Conservation (phyloP, 2,113 vertebrate species). For the Chaenogobius annularis region DNA sequence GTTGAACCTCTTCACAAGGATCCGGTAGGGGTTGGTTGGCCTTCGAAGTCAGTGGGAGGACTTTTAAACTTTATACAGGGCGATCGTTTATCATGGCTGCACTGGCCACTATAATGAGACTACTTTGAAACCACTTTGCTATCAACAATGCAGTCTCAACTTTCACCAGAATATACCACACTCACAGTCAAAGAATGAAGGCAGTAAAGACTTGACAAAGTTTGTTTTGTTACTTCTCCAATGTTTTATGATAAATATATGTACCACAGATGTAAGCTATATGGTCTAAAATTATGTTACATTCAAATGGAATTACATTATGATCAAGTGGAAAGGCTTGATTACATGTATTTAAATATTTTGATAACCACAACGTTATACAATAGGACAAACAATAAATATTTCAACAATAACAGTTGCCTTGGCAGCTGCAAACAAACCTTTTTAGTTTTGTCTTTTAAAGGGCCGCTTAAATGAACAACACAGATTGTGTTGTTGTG, state of each 20-base stretch:
- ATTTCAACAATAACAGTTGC: conserved; percentile 50
- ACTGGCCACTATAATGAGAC: background rate
- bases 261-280: conserved; percentile 55
- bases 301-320: conserved; percentile 44
- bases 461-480: background rate
- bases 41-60: conserved; percentile 15
- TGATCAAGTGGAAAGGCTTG: conserved; percentile 30
- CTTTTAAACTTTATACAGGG: conserved; percentile 7
- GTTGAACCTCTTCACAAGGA: conserved; percentile 83
- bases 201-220: conserved; percentile 11
- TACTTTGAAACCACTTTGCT: conserved; percentile 27
- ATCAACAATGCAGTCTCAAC: conserved; percentile 21
- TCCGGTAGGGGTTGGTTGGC: conserved; percentile 69
- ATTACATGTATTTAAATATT: conserved; percentile 53
- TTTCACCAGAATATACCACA: conserved; percentile 30
- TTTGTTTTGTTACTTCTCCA: conserved; percentile 57
- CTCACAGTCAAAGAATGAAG: conserved; percentile 23
- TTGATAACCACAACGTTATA: conserved; percentile 64
- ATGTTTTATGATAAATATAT: conserved; percentile 60
- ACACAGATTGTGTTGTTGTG: background rate
- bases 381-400: conserved; percentile 55
- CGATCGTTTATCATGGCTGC: conserved; percentile 5
- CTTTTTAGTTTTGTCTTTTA: conserved; percentile 36
- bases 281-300: conserved; percentile 22
- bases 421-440: conserved; percentile 38